Percentiles rank a stretch among this genome's conserved stretches.
Evolutionary conservation across 2,888 invertebrate species (phyloP).

Genomic region (Dinocampus coccinellae): DNA sequence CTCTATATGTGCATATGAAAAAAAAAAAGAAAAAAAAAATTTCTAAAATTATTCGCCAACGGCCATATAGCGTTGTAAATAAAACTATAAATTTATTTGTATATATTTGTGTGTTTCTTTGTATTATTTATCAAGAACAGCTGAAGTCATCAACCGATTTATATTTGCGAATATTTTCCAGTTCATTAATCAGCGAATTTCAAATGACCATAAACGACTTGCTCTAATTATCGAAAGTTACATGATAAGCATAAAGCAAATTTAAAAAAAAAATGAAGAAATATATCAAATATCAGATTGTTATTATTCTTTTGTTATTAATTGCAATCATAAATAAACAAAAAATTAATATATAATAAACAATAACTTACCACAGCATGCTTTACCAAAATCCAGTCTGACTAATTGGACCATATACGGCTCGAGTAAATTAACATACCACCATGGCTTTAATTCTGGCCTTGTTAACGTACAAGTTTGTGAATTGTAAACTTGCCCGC

Average conservation of each 20-base stretch:
- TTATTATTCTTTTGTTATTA: too few species aligned
- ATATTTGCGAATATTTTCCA: constrained; percentile 45
- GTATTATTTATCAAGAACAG: not conserved
- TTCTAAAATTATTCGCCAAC: constrained; percentile 49
- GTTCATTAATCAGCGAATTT: constrained; percentile 38
- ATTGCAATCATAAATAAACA: too few species aligned
- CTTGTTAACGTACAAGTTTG: constrained; percentile 91
- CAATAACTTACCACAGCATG: constrained; percentile 85
- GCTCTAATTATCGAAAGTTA: constrained; percentile 49
- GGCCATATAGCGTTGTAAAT: not conserved
- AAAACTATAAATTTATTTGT: too few species aligned
- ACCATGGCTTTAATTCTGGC: constrained; percentile 89
- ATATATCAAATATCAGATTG: not conserved
- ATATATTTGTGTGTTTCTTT: constrained; percentile 17
- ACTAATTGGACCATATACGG: constrained; percentile 96
- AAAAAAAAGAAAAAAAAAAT: constrained; percentile 49
- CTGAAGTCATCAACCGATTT: constrained; percentile 38
- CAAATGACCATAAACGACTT: constrained; percentile 46
- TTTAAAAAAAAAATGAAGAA: too few species aligned
- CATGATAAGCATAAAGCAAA: too few species aligned
- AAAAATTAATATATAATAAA: too few species aligned
- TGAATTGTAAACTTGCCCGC: constrained; percentile 82
- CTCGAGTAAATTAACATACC: constrained; percentile 94
- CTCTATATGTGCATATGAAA: constrained; percentile 43
- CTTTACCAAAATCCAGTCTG: constrained; percentile 89